Conservation (phyloP, 2,888 invertebrate species). For the Gymnocheta viridis region DNA sequence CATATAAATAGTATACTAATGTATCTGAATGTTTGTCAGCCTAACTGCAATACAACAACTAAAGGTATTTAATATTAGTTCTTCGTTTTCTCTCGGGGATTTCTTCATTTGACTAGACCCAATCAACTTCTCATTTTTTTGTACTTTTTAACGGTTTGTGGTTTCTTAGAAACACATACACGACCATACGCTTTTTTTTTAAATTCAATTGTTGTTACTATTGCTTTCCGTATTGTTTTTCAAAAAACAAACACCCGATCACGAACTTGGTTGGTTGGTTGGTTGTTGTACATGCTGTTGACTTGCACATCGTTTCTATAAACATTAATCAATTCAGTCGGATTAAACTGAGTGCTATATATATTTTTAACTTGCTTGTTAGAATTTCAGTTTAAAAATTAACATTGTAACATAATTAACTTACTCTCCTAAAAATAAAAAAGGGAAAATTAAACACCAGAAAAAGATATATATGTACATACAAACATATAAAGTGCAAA, state of each 20-base stretch:
- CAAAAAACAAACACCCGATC: slow-evolving; percentile 41
- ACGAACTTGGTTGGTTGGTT: slow-evolving; percentile 17
- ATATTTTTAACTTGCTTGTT: slow-evolving; percentile 62
- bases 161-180: slow-evolving; percentile 1
- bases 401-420: slow-evolving; percentile 41
- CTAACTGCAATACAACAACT: slow-evolving; percentile 3
- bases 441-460: background rate
- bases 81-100: slow-evolving; percentile 10
- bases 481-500: background rate
- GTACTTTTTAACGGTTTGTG: slow-evolving; percentile 30
- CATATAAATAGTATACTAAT: background rate
- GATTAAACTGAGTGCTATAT: slow-evolving; percentile 53
- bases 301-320: slow-evolving; percentile 27
- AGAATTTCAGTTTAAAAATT: slow-evolving; percentile 56
- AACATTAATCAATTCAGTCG: slow-evolving; percentile 51
- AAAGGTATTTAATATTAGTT: slow-evolving; percentile 17
- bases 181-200: background rate
- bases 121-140: slow-evolving; percentile 10
- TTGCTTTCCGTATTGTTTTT: slow-evolving; percentile 39
- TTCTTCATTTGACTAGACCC: slow-evolving; percentile 26
- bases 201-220: slow-evolving; percentile 11
- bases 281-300: slow-evolving; percentile 44
- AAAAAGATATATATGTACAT: background rate
- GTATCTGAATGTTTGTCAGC: background rate
- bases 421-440: background rate